Evolutionary conservation across 2,888 invertebrate genomes (phyloP).

Genomic region (Calameuta pallipes): DNA sequence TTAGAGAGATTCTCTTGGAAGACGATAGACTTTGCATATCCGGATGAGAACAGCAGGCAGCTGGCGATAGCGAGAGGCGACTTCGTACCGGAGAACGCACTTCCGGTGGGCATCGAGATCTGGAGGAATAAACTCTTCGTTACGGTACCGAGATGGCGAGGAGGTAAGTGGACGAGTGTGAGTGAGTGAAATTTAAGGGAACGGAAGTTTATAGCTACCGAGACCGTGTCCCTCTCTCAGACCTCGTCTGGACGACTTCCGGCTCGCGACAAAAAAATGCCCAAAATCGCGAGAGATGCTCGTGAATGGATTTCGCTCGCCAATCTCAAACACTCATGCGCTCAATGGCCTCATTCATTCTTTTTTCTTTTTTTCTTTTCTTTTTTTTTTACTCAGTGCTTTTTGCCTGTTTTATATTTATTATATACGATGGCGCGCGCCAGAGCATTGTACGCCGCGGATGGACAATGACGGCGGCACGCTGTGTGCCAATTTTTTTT

Average conservation of each 20-base stretch:
- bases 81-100: conserved; percentile 80
- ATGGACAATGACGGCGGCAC: conserved; percentile 37
- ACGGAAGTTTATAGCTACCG: background rate
- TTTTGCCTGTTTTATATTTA: conserved; percentile 31
- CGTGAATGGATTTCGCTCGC: conserved; percentile 25
- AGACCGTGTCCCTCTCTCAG: conserved; percentile 29
- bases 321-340: conserved; percentile 18
- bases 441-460: conserved; percentile 36
- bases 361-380: background rate
- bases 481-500: conserved; percentile 25
- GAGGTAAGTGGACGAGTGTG: conserved; percentile 70
- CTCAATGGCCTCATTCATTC: conserved; percentile 27
- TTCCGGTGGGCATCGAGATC: conserved; percentile 86
- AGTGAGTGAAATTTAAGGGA: background rate
- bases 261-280: conserved; percentile 29
- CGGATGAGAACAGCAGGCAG: conserved; percentile 72
- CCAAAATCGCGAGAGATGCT: conserved; percentile 7
- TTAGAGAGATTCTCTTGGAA: conserved; percentile 83
- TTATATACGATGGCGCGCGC: conserved; percentile 43
- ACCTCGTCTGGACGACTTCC: conserved; percentile 60
- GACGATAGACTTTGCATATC: conserved; percentile 80
- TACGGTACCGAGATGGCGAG: conserved; percentile 83
- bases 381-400: background rate
- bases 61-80: conserved; percentile 75
- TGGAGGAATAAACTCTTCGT: conserved; percentile 86